Percentiles rank a stretch among this genome's conserved stretches.
These are phyloP conservation scores for Ochropleura plecta DNA, from an alignment of 2,888 invertebrate genomes.

Conservation along the genomic window DNA sequence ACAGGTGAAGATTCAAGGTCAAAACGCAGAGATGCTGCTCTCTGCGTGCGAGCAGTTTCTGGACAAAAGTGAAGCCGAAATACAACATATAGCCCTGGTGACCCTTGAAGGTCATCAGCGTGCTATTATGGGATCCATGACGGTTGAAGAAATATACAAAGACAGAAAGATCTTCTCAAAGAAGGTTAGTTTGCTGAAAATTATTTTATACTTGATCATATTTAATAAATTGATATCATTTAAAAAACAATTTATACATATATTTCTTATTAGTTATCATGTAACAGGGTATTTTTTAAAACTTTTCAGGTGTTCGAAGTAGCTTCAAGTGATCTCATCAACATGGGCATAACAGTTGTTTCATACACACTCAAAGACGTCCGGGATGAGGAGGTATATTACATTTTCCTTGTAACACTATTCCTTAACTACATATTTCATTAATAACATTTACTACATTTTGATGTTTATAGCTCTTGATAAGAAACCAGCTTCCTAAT, in stretches of 20 bases:
- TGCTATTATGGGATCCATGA: conserved; percentile 99
- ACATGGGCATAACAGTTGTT: conserved; percentile 99
- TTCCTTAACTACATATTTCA: conserved; percentile 13
- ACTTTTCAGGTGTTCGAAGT: conserved; percentile 95
- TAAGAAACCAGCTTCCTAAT: conserved; percentile 8
- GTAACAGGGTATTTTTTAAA: conserved; percentile 4
- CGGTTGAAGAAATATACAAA: conserved; percentile 98
- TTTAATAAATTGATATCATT: not conserved
- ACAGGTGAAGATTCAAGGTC: conserved; percentile 96
- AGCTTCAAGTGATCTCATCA: conserved; percentile 98
- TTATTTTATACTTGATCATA: not conserved
- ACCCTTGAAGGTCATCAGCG: conserved; percentile 98
- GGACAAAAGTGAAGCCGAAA: conserved; percentile 96
- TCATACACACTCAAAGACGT: conserved; percentile 98
- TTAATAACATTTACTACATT: not conserved
- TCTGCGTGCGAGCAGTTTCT: conserved; percentile 98
- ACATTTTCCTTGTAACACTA: not conserved
- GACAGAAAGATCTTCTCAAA: conserved; percentile 99
- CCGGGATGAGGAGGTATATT: conserved; percentile 96
- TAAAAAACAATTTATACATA: not conserved
- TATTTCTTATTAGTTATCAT: too few relatives aligned
- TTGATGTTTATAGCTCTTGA: conserved; percentile 16
- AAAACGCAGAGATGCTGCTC: conserved; percentile 96
- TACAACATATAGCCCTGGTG: conserved; percentile 97
- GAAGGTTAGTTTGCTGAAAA: conserved; percentile 78